Base-by-base conservation (phyloP, 35 echinoderm and acorn worm species). In the Ptychodera flava region DNA sequence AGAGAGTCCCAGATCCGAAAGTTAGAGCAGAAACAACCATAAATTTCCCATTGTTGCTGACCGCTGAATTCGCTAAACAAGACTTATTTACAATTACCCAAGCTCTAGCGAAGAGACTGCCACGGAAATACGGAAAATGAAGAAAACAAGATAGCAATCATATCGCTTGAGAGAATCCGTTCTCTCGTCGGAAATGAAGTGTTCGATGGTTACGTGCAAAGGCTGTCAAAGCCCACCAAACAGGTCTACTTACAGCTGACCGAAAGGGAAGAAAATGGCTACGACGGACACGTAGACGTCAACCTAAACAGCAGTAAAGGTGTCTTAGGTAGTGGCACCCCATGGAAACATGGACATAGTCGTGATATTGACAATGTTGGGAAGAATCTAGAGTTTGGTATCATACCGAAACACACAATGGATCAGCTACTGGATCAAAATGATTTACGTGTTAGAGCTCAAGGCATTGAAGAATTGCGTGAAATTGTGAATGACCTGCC, bases 11-110 rank as follows among this genome's bases (percentile, higher is more conserved):
- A 37, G 85, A 94, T 77, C 88, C 90, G 16, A 93, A 92, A 52
- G 82, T 99, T 32, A 94, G 91, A 36, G 86, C 88, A 78, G 90
- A 99, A 91, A 86, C 89, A 16, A 89, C 89, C 35, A 85, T 94
- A 35, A 78, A 88, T 16, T 37, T 99, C 45, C 96, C 96, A 35
- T 89, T 99, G 27, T 85, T 99, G 1, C 86, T 99, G 15, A 99
- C 96, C 76, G 36, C 82, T 32, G 93, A 99, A 85, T 92, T 99
- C 78, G 77, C 96, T 1, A 85, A 86, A 33, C 77, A 85, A 86
- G 91, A 94, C 85, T 84, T 99, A 33, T 99, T 90, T n/a, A 91
- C 77, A 31, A 82, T 94, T 38, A 77, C 93, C 83, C 36, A 88
- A 34, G 87, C 96, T 35, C 36, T 99, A 37, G 96, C 93, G 28